phyloP scores from a whole-genome alignment of 2,888 invertebrate genomes.

The Zhuqinia jingwanae region DNA sequence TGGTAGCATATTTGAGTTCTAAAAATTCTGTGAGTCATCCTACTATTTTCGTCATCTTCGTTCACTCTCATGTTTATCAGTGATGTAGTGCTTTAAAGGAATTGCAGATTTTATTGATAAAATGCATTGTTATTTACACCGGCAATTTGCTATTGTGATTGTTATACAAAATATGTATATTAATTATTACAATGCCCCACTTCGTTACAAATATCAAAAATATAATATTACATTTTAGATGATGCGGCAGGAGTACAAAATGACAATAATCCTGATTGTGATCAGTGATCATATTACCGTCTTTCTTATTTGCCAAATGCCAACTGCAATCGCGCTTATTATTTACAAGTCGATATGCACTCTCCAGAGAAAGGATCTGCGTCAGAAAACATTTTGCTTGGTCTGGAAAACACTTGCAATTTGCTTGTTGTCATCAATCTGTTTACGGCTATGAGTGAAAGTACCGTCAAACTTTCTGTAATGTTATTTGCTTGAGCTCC shows the following conservation, averaged over 20 bases:
- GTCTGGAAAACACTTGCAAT: conserved; percentile 88
- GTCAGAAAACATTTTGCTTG: conserved; percentile 81
- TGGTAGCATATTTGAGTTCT: too few species aligned
- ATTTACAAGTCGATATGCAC: conserved; percentile 82
- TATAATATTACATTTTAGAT: too few species aligned
- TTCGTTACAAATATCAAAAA: too few species aligned
- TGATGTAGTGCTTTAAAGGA: too few species aligned
- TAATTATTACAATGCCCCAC: too few species aligned
- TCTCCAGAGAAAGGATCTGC: conserved; percentile 75
- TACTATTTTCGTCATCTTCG: too few species aligned
- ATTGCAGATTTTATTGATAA: too few species aligned
- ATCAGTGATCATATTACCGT: conserved; percentile 91
- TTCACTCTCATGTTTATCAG: too few species aligned
- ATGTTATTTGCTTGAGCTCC: neutral
- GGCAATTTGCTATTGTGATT: too few species aligned
- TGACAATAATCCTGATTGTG: conserved; percentile 88
- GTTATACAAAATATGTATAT: too few species aligned
- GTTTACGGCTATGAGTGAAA: conserved; percentile 89
- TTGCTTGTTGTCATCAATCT: conserved; percentile 87
- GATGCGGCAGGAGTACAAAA: conserved; percentile 86
- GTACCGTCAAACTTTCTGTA: conserved; percentile 81
- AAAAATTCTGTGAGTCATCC: too few species aligned
- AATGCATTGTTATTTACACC: too few species aligned
- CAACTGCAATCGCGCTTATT: conserved; percentile 85
- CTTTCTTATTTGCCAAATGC: conserved; percentile 88